Base-by-base conservation (phyloP, 2,888 invertebrate genomes). In the Amblyteles armatorius region DNA sequence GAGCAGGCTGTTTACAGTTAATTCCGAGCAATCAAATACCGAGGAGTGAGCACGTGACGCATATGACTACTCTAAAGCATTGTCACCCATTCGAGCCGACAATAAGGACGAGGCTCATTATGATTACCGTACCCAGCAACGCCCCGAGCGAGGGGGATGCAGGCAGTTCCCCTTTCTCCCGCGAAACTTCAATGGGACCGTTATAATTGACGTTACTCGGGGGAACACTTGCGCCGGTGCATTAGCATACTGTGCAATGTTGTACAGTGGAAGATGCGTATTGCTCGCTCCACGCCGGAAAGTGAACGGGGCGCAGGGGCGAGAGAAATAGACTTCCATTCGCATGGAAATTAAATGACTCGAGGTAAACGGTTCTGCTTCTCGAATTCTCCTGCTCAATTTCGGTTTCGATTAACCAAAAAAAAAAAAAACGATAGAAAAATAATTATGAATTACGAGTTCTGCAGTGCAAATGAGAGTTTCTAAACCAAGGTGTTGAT, bases 151-250 rank as follows among this genome's bases (percentile, higher is more conserved):
- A 68, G 68, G 72, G 72, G 78, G 16, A 33, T 16, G 33, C 33
- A 60, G 60, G 29, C 9, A 63, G 74, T 60, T 63, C 72, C 57
- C 82, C 79, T 78, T 71, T 82, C 77, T 77, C 76, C 67, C 52
- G 68, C 22, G 57, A 71, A 72, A 55, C 72, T 52, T 76, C 80
- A 77, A 74, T 77, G 78, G 68, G 73, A 55, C 55, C 48, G 73
- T 79, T 74, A 77, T 86, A 84, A 86, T 86, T 84, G 86, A 84
- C 84, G 84, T 71, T 72, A 71, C 86, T 76, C 79, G 81, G 65
- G 79, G 79, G 84, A 86, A 84, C 81, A 76, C 65, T 85, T 55
- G 82, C 74, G 71, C 72, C 76, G 48, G 67, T 68, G 79, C 52
- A 83, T 86, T 84, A 82, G 81, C 84, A 86, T 84, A 83, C 29